Conservation (phyloP, 2,888 invertebrate species). For the Idaea dimidiata region DNA sequence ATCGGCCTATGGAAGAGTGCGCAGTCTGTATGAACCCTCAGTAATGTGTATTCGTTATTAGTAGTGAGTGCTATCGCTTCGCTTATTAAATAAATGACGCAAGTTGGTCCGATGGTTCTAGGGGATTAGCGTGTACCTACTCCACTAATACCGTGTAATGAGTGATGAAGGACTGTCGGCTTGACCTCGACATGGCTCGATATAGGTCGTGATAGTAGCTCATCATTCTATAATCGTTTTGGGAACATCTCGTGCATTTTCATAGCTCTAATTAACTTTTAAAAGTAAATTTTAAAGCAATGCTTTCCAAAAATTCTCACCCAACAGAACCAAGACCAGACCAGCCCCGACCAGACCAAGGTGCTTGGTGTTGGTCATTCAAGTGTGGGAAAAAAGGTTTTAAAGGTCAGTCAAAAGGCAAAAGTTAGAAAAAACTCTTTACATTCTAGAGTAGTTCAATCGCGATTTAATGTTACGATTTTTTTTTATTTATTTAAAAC, state of each 20-base stretch:
- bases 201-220: neutral
- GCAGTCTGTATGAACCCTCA: neutral
- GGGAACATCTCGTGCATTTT: neutral
- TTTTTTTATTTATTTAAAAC: too few relatives aligned
- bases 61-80: neutral
- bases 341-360: too few relatives aligned
- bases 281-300: too few relatives aligned
- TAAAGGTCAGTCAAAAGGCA: too few relatives aligned
- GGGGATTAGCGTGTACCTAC: slow-evolving; percentile 24
- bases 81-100: slow-evolving; percentile 10
- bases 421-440: too few relatives aligned
- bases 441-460: too few relatives aligned
- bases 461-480: too few relatives aligned
- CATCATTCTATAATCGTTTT: neutral
- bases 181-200: slow-evolving; percentile 5
- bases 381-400: too few relatives aligned
- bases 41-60: neutral
- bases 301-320: too few relatives aligned
- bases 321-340: too few relatives aligned
- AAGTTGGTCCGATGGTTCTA: slow-evolving; percentile 12
- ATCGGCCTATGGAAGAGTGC: neutral
- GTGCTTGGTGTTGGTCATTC: too few relatives aligned
- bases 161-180: slow-evolving; percentile 23
- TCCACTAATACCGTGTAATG: slow-evolving; percentile 25
- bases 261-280: neutral